Evolutionary conservation across 1,140 invertebrate genomes (phyloP).

Genomic region (Euura saliciscinereae): DNA sequence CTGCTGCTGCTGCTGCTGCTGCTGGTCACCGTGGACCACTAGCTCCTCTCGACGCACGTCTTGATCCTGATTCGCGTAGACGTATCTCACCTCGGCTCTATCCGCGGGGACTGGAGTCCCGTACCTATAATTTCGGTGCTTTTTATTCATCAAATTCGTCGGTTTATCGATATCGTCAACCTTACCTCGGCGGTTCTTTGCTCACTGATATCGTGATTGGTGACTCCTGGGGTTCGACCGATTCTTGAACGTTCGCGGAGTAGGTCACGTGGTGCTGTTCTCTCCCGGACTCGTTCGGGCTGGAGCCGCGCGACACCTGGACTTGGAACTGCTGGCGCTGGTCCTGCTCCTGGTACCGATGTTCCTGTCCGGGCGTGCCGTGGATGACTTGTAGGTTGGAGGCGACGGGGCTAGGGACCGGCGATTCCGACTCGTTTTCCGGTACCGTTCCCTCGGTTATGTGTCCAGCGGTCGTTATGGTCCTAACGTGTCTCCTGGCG

Average conservation of each 20-base stretch:
- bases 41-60: conserved; percentile 41
- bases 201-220: conserved; percentile 33
- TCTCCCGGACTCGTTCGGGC: conserved; percentile 32
- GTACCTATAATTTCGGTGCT: conserved; percentile 38
- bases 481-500: conserved; percentile 62
- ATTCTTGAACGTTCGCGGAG: conserved; percentile 42
- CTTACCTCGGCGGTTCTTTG: conserved; percentile 37
- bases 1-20: conserved; percentile 38
- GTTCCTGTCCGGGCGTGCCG: too few relatives aligned
- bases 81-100: conserved; percentile 40
- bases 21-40: conserved; percentile 40
- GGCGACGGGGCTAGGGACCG: conserved; percentile 37
- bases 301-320: conserved; percentile 41
- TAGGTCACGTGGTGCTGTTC: conserved; percentile 38
- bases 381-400: conserved; percentile 38
- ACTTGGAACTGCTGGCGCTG: conserved; percentile 37
- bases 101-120: conserved; percentile 37
- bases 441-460: conserved; percentile 59
- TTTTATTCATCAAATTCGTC: neutral
- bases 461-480: conserved; percentile 66
- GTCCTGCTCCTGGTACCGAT: conserved; percentile 27
- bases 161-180: neutral
- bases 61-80: conserved; percentile 33
- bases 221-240: conserved; percentile 33
- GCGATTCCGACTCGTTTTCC: conserved; percentile 49